A percentile compares a stretch with the other conserved stretches of the same genome.
phyloP scores from a whole-genome alignment of 2,797 vertebrate genomes.

The Bufotes viridis region DNA sequence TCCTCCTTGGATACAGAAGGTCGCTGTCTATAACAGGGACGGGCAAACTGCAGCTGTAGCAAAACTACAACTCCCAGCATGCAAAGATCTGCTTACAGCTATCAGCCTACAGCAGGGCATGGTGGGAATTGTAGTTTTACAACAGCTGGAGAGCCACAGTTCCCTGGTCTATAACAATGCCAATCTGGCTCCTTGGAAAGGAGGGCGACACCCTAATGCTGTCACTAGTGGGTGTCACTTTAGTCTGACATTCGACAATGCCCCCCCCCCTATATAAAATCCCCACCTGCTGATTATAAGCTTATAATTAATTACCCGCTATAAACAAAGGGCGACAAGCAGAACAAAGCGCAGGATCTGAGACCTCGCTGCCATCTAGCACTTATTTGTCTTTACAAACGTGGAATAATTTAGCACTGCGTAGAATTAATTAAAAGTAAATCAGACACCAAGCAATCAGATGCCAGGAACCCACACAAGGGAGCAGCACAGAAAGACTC shows the following conservation, averaged over 20 bases:
- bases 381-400: not conserved
- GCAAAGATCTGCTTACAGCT: no score
- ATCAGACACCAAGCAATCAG: slow-evolving; percentile 6
- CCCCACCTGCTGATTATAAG: not conserved
- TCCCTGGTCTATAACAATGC: not conserved
- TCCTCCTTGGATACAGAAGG: no score
- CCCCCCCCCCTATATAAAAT: no score
- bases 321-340: slow-evolving; percentile 7
- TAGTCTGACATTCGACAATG: no score
- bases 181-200: not conserved
- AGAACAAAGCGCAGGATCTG: not conserved
- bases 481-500: not conserved
- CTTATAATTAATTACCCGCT: not conserved
- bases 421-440: slow-evolving; percentile 23
- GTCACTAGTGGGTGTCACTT: no score
- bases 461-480: not conserved
- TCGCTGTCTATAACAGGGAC: no score
- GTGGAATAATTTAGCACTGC: slow-evolving; percentile 33
- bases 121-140: no score
- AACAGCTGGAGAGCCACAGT: no score
- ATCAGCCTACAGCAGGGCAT: no score
- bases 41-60: no score
- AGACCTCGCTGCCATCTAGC: not conserved
- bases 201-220: no score
- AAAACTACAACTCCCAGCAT: no score